Evolutionary conservation across 2,888 invertebrate genomes (phyloP), one percentile per base, ranked within the genome.

Genomic region (Nemotelus pantherinus): DNA sequence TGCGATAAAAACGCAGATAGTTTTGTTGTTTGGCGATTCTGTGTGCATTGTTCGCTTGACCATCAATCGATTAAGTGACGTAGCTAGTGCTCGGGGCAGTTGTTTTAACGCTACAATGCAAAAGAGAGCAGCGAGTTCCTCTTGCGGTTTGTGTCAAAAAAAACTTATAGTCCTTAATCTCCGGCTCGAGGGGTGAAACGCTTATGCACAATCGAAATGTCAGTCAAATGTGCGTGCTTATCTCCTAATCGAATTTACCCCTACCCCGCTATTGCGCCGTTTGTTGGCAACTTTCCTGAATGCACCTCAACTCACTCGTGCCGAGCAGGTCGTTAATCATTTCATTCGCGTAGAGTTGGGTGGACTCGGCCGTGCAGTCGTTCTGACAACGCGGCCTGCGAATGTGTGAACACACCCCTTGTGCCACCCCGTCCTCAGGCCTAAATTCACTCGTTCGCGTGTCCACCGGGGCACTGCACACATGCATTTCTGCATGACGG

Each of bases 291-390:
- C 10, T 67, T 67, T 47, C 67, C 67, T 48, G 39, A 5, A 41
- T 48, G 67, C 67, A n/a, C 67, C 67, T 48, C 48, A 3, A 70
- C 43, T 55, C 71, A 6, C 9, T 57, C 47, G 67, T 7, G 39
- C 25, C 50, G 67, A 39, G 47, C 57, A 57, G 58, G 58, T 72
- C 71, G 71, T 72, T 58, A 57, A 72, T 72, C 71, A 72, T 72
- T 57, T 72, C 71, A 72, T 72, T 57, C 44, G 25, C 57, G 39
- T 58, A n/a, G 58, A 71, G 57, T 44, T 45, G 71, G 71, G 71
- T n/a, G 71, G 71, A 45, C 71, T 72, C 44, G 44, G 25, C 71
- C 10, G 5, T 57, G 57, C 10, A 45, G 7, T 57, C n/a, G 1
- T 44, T 72, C 44, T 58, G 71, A 72, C 71, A 58, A 45, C 57